Conservation (phyloP, 2,113 vertebrate genomes). For the Rhadina sibilatrix region DNA sequence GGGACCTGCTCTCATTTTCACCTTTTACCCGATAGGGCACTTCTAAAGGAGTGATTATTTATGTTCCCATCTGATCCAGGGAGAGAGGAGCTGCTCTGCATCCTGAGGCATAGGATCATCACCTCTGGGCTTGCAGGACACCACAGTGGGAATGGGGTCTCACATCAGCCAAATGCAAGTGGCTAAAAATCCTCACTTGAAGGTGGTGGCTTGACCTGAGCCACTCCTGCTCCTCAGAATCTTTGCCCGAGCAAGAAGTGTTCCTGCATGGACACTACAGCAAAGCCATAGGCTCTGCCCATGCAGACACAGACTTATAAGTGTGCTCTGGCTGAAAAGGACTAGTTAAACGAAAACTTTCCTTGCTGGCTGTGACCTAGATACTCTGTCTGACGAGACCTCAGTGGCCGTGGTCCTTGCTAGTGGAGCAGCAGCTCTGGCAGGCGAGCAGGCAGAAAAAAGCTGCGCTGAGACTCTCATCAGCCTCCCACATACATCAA, state of each 20-base stretch:
- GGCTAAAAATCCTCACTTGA: neutral
- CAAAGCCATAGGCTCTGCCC: neutral
- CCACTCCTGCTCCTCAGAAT: neutral
- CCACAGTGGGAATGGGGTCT: neutral
- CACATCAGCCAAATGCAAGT: neutral
- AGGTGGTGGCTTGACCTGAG: neutral
- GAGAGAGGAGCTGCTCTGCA: neutral
- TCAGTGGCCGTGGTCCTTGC: neutral
- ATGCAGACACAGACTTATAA: neutral
- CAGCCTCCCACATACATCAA: neutral
- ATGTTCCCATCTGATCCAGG: neutral
- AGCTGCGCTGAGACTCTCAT: neutral
- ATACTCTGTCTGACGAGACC: neutral
- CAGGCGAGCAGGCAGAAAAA: neutral
- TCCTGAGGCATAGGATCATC: neutral
- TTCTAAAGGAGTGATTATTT: neutral
- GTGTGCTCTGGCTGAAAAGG: neutral
- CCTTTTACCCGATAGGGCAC: neutral
- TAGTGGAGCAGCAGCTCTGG: neutral
- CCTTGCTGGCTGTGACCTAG: neutral
- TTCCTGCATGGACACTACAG: fast-evolving
- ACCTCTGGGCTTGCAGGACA: neutral
- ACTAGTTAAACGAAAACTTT: neutral
- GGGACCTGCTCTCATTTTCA: neutral
- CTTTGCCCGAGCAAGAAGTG: neutral